phyloP scores from a whole-genome alignment of 2,113 vertebrate genomes.

The Macrotis lagotis region DNA sequence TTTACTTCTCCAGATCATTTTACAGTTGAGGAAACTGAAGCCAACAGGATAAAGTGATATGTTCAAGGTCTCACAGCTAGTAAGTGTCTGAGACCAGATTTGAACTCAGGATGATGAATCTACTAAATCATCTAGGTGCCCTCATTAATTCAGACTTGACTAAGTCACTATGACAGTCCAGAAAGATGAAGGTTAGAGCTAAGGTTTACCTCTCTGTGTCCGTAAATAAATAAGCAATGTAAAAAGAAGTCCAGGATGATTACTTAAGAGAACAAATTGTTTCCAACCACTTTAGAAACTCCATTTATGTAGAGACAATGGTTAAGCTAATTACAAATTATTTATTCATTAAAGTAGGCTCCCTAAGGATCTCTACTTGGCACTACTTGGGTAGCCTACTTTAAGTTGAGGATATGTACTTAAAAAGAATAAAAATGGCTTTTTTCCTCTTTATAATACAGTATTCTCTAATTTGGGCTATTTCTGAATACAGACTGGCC shows the following conservation, averaged over 20 bases:
- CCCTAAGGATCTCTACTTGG: neutral
- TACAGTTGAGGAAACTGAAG: neutral
- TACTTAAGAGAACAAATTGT: neutral
- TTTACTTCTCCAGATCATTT: neutral
- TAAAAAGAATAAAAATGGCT: slow-evolving; percentile 30
- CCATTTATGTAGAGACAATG: neutral
- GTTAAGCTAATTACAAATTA: neutral
- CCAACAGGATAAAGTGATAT: neutral
- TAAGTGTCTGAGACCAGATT: neutral
- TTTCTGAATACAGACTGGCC: neutral
- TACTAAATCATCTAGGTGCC: neutral
- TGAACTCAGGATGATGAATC: neutral
- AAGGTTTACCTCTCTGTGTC: slow-evolving; percentile 1
- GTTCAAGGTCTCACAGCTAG: neutral
- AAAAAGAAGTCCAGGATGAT: neutral
- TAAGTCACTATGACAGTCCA: slow-evolving; percentile 15
- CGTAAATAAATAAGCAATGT: neutral
- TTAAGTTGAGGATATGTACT: neutral
- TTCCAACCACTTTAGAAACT: neutral
- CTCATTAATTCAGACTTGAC: neutral
- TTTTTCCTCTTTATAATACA: neutral
- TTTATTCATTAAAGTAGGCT: neutral
- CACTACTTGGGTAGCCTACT: neutral
- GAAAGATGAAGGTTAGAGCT: neutral
- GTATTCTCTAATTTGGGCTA: neutral